Base-by-base conservation (phyloP, 2,888 invertebrate species). In the Lepeophtheirus nordmannii region DNA sequence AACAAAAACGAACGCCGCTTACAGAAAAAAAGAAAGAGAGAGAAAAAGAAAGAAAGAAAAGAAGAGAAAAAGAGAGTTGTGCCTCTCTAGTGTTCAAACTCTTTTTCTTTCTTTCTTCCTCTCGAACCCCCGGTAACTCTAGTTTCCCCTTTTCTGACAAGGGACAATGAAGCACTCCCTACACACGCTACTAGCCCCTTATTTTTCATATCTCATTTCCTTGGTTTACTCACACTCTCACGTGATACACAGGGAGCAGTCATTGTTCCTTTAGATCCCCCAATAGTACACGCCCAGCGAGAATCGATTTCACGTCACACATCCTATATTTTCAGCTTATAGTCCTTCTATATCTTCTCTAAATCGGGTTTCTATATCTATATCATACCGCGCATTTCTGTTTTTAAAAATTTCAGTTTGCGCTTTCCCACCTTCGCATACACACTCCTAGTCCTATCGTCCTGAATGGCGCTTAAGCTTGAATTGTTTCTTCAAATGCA, bases 211-310 rank as follows among this genome's bases (percentile, higher is more conserved):
- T 7, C 7, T 30, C 30, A 30, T 30, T 7, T 30, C 30, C 2
- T 30, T 30, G 30, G 3, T 30, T 30, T 30, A 30, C 30, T 46
- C 14, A 46, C n/a, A 8, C 14, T 14, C 53, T 46, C 53, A 46
- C 53, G 53, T 46, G 53, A 46, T 17, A 46, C n/a, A 17, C n/a
- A 46, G 53, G 53, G 53, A 46, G 53, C 53, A 46, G 53, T 46
- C n/a, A 46, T 46, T 46, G 53, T 46, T 17, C 53, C 53, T 46
- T n/a, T 8, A 5, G 53, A 46, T 46, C 53, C 53, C 53, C 8
- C 53, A 1, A 17, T 46, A 14, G n/a, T 17, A 46, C 17, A 46
- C 53, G 53, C 53, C 14, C 17, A 46, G 53, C 14, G 53, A 46
- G 53, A 46, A 14, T 14, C 53, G 53, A 46, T 46, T 30, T 7